These are phyloP conservation scores for Petroica traversi DNA, from an alignment of 2,113 vertebrate species.

Conservation along the genomic window DNA sequence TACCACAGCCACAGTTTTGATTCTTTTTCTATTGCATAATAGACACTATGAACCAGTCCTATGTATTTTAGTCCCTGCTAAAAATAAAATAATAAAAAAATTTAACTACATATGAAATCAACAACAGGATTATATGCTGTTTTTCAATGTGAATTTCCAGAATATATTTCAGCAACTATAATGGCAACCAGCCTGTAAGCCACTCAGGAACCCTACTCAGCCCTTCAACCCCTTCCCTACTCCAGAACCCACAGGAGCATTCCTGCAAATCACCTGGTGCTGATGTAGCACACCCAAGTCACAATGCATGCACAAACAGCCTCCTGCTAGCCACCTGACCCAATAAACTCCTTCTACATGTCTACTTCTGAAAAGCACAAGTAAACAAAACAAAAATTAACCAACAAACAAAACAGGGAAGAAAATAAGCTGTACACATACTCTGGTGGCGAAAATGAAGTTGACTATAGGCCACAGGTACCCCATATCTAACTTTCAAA, in stretches of 20 bases:
- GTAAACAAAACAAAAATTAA: neutral
- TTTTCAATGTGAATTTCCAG: neutral
- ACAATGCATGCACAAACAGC: fast-evolving
- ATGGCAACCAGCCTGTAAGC: neutral
- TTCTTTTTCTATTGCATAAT: neutral
- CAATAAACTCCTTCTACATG: neutral
- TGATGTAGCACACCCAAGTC: neutral
- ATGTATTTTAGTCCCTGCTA: neutral
- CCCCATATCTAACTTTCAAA: neutral
- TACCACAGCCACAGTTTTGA: neutral
- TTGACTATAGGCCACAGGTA: neutral
- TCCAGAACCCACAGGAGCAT: neutral
- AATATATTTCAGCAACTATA: neutral
- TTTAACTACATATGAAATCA: neutral
- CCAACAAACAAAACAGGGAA: neutral
- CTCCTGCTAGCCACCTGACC: neutral
- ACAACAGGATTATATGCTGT: neutral
- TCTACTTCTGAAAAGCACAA: neutral
- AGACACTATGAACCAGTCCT: neutral
- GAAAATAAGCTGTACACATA: neutral
- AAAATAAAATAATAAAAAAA: neutral
- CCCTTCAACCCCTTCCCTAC: neutral
- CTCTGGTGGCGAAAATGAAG: neutral
- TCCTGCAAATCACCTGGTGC: neutral
- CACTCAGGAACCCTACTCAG: neutral